phyloP scores from a whole-genome alignment of 1,140 invertebrate genomes.

The Cotesia chilonis region DNA sequence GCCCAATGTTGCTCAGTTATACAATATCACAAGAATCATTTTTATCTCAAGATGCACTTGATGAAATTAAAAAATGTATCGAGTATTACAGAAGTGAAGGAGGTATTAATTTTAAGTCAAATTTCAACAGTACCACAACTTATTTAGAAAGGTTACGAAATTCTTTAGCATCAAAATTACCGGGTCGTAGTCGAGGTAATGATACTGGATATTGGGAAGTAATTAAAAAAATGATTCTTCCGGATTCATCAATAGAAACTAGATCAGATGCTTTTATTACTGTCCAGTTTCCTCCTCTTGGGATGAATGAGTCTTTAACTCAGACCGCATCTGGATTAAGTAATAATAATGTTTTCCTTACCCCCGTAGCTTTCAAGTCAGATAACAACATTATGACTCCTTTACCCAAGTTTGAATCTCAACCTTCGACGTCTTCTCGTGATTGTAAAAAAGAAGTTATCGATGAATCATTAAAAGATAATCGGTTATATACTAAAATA shows the following conservation, averaged over 20 bases:
- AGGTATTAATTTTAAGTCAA: slow-evolving; percentile 82
- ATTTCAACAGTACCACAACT: slow-evolving; percentile 75
- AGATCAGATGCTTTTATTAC: slow-evolving; percentile 48
- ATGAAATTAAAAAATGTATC: slow-evolving; percentile 83
- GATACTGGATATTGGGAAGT: slow-evolving; percentile 60
- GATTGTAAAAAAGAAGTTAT: slow-evolving; percentile 50
- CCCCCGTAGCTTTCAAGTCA: slow-evolving; percentile 59
- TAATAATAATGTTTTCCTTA: slow-evolving; percentile 58
- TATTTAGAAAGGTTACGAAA: slow-evolving; percentile 76
- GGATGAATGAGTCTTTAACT: slow-evolving; percentile 52
- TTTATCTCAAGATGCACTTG: slow-evolving; percentile 81
- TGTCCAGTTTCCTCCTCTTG: slow-evolving; percentile 58
- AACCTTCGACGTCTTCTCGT: slow-evolving; percentile 55
- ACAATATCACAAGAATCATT: slow-evolving; percentile 83
- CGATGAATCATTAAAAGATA: slow-evolving; percentile 50
- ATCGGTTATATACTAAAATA: slow-evolving; percentile 32
- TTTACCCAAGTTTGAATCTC: slow-evolving; percentile 52
- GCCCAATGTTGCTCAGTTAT: slow-evolving; percentile 89
- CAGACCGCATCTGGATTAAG: slow-evolving; percentile 48
- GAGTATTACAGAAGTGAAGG: slow-evolving; percentile 85
- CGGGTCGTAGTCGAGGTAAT: slow-evolving; percentile 56
- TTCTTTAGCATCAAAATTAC: slow-evolving; percentile 61
- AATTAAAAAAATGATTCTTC: slow-evolving; percentile 63
- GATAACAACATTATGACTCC: slow-evolving; percentile 55
- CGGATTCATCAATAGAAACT: slow-evolving; percentile 54